Base-by-base conservation (phyloP, 2,113 vertebrate genomes). In the Sisor rabdophorus region DNA sequence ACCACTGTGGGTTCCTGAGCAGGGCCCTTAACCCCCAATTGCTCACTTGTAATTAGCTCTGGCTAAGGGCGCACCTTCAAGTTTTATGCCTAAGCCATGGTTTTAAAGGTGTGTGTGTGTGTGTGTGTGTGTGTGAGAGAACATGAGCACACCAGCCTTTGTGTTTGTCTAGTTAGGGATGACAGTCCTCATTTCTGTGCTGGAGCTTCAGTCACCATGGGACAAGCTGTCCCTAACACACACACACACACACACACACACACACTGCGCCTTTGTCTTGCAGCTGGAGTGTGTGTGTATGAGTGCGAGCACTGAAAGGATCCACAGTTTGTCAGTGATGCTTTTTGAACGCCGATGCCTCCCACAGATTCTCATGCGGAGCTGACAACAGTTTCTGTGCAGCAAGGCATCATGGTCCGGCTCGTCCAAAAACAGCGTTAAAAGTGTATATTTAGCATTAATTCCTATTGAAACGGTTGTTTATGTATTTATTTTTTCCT, bases 181-280 rank as follows among this genome's bases (percentile, higher is more conserved):
- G 56, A 77, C 67, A 30, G 30, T 55, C 76, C 28, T 7, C 59
- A 58, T 36, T 47, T 70, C 54, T 69, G 75, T 68, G 63, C 64
- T n/a, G 47, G 26, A 22, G 44, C 24, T 64, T 8, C 2, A 64
- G 48, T 22, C 2, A 10, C 65, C 60, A 70, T 19, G 44, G 64
- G 20, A 70, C 76, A n/a, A 60, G 48, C 47, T 40, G 67, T 71
- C 67, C 56, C 76, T 55, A 0, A 20, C 71, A 12, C 55, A 47
- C 71, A 58, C 69, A 40, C 55, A 59, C 48, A 53, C n/a, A 26
- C 40, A 63, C 64, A 67, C 32, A 67, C 32, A 68, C 53, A 59
- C 40, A 77, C 63, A 68, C 64, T 3, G 64, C 47, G 75, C 19
- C 54, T 77, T 77, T 77, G 75, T 77, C 64, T 69, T 77, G 64